A percentile compares a stretch with the other conserved stretches of the same genome.
phyloP scores from a whole-genome alignment of 2,113 vertebrate genomes.

The Puffinus mauretanicus region DNA sequence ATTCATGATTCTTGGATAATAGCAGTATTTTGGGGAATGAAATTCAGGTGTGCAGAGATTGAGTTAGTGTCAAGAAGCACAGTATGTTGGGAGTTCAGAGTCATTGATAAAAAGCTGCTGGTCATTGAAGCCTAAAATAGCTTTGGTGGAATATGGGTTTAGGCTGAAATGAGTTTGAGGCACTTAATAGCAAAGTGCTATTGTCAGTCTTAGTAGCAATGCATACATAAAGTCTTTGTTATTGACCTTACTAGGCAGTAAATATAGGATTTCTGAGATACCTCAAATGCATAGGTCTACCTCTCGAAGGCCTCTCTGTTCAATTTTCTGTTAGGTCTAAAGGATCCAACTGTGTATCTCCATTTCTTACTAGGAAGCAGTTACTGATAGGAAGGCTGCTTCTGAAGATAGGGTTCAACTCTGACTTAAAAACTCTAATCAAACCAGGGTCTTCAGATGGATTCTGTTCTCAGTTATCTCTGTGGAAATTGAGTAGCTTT shows the following conservation, averaged over 20 bases:
- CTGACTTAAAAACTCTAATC: conserved; percentile 17
- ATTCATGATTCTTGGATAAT: not conserved
- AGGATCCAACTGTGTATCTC: not conserved
- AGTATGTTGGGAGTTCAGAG: not conserved
- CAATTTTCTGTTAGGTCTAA: not conserved
- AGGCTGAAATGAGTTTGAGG: not conserved
- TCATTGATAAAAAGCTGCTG: not conserved
- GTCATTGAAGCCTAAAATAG: not conserved
- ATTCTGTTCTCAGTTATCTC: conserved; percentile 28
- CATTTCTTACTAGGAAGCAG: not conserved
- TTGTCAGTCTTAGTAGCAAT: not conserved
- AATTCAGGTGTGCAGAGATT: not conserved
- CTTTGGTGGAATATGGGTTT: not conserved
- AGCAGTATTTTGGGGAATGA: not conserved
- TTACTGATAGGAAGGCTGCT: not conserved
- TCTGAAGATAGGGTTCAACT: conserved; percentile 8
- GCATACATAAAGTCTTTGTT: not conserved
- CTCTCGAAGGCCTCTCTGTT: not conserved
- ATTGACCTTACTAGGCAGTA: not conserved
- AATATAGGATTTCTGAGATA: not conserved
- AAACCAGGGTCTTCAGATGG: not conserved
- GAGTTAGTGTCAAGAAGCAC: not conserved
- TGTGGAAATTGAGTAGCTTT: conserved; percentile 32
- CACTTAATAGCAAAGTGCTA: not conserved
- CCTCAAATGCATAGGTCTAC: not conserved